Conservation (phyloP, 92 coral and sea anemone species). For the Palythoa heliodiscus region DNA sequence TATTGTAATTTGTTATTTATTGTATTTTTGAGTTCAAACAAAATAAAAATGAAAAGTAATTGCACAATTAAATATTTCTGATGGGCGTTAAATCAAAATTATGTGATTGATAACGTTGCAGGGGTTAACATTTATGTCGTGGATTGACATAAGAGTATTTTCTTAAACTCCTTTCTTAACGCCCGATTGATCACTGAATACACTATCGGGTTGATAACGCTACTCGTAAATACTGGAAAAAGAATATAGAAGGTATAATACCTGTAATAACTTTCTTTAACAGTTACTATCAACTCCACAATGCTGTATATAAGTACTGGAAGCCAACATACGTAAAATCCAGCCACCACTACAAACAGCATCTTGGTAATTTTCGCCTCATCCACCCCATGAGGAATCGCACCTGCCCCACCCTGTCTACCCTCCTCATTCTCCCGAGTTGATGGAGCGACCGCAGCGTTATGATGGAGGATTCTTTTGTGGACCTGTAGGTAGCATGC, state of each 20-base stretch:
- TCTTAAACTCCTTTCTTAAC: not conserved
- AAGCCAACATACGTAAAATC: slow-evolving; percentile 7
- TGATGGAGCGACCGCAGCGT: not conserved
- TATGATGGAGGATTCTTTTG: not conserved
- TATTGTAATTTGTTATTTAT: too few species aligned
- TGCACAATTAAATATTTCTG: too few species aligned
- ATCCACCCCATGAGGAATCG: not conserved
- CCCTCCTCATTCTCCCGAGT: not conserved
- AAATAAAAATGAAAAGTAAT: too few species aligned
- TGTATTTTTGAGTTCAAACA: too few species aligned
- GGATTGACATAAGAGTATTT: not conserved
- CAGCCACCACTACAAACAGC: not conserved
- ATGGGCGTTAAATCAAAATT: too few species aligned
- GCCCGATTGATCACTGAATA: not conserved
- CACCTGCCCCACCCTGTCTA: too few species aligned
- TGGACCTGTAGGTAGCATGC: not conserved
- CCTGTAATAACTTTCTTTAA: not conserved
- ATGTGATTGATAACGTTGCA: too few species aligned
- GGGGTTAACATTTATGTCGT: too few species aligned
- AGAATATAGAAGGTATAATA: not conserved
- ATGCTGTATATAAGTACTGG: not conserved
- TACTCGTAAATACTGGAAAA: not conserved
- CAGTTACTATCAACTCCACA: not conserved
- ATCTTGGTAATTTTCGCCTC: not conserved
- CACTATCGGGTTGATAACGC: not conserved